Percentiles rank a stretch among this genome's conserved stretches.
Conservation (phyloP, 2,113 vertebrate species). For the Lasiurus cinereus region DNA sequence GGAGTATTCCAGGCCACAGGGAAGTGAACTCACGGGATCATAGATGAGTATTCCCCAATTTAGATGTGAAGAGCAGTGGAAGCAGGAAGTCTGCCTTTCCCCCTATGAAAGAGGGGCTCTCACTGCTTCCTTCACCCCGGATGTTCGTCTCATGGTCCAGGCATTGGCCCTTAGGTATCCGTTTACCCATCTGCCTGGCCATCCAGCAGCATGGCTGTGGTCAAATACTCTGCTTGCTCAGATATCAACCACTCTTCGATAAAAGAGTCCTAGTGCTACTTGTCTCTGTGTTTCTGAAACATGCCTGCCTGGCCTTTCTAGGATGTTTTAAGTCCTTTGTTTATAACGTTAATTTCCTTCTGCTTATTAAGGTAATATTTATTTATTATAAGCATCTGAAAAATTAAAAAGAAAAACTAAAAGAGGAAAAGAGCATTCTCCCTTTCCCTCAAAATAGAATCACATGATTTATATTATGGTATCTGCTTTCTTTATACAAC, state of each 20-base stretch:
- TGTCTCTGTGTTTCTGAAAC: not conserved
- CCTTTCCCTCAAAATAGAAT: not conserved
- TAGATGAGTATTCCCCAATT: not conserved
- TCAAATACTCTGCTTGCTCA: not conserved
- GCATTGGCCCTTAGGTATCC: not conserved
- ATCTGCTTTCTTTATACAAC: not conserved
- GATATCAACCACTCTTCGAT: too few species aligned
- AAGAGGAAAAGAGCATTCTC: not conserved
- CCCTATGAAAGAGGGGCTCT: not conserved
- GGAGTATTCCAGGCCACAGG: not conserved
- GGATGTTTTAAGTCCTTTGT: not conserved
- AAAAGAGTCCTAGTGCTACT: not conserved
- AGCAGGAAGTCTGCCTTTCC: not conserved
- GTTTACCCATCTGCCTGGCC: not conserved
- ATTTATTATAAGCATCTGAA: not conserved
- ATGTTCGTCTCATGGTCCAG: not conserved
- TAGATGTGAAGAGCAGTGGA: not conserved
- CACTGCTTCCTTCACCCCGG: not conserved
- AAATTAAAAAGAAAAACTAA: not conserved
- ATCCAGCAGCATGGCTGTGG: not conserved
- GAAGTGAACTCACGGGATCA: not conserved
- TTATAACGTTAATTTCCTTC: not conserved
- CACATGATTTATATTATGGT: not conserved
- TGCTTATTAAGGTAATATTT: not conserved
- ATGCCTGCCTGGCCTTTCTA: not conserved